phyloP scores from a whole-genome alignment of 2,797 vertebrate species.

The Dicrostonyx torquatus region DNA sequence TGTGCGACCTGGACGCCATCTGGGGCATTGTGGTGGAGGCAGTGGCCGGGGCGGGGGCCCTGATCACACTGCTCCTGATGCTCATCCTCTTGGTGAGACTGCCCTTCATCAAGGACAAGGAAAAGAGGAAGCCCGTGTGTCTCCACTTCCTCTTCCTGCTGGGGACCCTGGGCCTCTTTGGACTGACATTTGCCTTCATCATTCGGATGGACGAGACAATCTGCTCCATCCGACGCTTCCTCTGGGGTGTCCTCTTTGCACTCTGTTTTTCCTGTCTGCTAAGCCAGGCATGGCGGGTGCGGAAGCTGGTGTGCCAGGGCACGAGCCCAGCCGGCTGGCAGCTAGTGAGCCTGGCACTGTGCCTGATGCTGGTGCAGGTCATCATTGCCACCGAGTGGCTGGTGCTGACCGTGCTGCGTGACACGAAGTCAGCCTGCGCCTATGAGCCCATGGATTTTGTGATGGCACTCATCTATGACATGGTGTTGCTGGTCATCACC shows the following conservation, averaged over 20 bases:
- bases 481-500: slow-evolving; percentile 91
- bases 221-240: slow-evolving; percentile 92
- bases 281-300: slow-evolving; percentile 93
- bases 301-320: slow-evolving; percentile 90
- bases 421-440: slow-evolving; percentile 92
- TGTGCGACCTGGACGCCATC: slow-evolving; percentile 96
- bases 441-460: slow-evolving; percentile 96
- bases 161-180: slow-evolving; percentile 93
- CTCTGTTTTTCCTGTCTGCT: slow-evolving; percentile 96
- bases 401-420: slow-evolving; percentile 94
- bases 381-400: slow-evolving; percentile 97
- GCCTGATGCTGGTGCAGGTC: slow-evolving; percentile 94
- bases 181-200: slow-evolving; percentile 95
- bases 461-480: slow-evolving; percentile 94
- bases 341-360: slow-evolving; percentile 90
- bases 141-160: slow-evolving; percentile 94
- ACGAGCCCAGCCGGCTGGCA: slow-evolving; percentile 93
- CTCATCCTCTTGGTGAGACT: slow-evolving; percentile 93
- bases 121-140: slow-evolving; percentile 93
- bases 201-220: slow-evolving; percentile 93
- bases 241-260: slow-evolving; percentile 95
- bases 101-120: slow-evolving; percentile 93
- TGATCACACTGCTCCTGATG: slow-evolving; percentile 91
- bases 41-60: slow-evolving; percentile 90
- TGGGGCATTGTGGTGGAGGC: slow-evolving; percentile 97